These are phyloP conservation scores for Entelurus aequoreus DNA, from an alignment of 2,113 vertebrate genomes.

Conservation along the genomic window DNA sequence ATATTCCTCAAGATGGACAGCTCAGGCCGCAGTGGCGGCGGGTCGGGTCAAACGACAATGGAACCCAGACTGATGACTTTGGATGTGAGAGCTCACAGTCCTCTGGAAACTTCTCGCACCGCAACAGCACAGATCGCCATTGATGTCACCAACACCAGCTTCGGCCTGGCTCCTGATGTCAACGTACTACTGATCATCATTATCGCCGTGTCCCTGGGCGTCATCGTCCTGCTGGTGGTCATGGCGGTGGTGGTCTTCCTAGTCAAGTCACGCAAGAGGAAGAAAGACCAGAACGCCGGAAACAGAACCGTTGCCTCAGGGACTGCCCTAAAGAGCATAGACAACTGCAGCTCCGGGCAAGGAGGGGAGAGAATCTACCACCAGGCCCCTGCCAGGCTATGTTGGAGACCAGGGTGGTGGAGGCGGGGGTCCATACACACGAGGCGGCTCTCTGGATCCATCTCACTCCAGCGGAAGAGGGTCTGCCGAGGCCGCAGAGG, in stretches of 20 bases:
- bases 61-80: conserved; percentile 84
- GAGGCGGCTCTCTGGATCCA: conserved; percentile 93
- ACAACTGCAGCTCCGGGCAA: conserved; percentile 71
- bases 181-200: conserved; percentile 85
- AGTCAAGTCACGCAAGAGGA: conserved; percentile 78
- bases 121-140: conserved; percentile 78
- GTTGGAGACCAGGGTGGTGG: conserved; percentile 67
- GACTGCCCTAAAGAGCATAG: conserved; percentile 83
- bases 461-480: conserved; percentile 96
- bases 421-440: conserved; percentile 74
- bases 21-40: conserved; percentile 70
- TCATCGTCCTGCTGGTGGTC: conserved; percentile 82
- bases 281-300: conserved; percentile 68
- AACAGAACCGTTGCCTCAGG: conserved; percentile 66
- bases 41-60: conserved; percentile 67
- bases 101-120: conserved; percentile 81
- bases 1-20: conserved; percentile 85
- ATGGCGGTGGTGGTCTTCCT: conserved; percentile 82
- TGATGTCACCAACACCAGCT: conserved; percentile 87
- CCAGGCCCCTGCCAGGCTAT: conserved; percentile 86
- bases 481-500: conserved; percentile 92
- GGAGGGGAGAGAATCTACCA: conserved; percentile 85
- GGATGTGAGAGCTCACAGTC: conserved; percentile 87
- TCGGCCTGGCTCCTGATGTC: conserved; percentile 83
- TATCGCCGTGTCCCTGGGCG: conserved; percentile 85